Evolutionary conservation across 2,113 vertebrate genomes (phyloP).

Genomic region (Vulpes lagopus): DNA sequence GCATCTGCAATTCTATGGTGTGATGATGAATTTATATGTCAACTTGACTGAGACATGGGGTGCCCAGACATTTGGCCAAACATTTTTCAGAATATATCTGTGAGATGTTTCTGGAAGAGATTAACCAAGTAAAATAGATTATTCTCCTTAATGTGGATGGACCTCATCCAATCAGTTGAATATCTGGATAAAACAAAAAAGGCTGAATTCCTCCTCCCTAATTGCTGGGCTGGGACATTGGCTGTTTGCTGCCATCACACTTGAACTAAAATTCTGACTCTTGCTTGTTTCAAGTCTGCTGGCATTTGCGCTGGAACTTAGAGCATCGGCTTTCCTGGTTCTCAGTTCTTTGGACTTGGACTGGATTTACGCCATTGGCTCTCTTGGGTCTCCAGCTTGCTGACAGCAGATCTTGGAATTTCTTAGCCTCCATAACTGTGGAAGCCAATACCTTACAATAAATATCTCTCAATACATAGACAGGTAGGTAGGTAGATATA

Average conservation of each 20-base stretch:
- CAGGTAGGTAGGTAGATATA: not conserved
- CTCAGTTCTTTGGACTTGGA: not conserved
- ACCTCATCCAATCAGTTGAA: not conserved
- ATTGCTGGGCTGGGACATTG: too few relatives aligned
- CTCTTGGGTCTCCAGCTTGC: not conserved
- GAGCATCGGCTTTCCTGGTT: accelerated
- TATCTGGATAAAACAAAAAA: not conserved
- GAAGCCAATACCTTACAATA: not conserved
- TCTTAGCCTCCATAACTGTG: not conserved
- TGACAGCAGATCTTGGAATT: not conserved
- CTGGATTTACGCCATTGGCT: not conserved
- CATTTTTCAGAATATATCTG: not conserved
- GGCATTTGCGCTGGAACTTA: not conserved
- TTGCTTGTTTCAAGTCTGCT: not conserved
- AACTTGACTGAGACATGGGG: not conserved
- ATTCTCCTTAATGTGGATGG: accelerated
- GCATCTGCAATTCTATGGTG: not conserved
- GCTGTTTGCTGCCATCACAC: not conserved
- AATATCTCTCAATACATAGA: not conserved
- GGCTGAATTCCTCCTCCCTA: not conserved
- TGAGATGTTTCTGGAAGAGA: not conserved
- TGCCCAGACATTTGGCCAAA: not conserved
- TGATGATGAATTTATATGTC: not conserved
- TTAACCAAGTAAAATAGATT: not conserved
- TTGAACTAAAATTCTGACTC: not conserved